A percentile compares a stretch with the other conserved stretches of the same genome.
phyloP scores from a whole-genome alignment of 1,140 invertebrate genomes.

The Goniozus legneri region DNA sequence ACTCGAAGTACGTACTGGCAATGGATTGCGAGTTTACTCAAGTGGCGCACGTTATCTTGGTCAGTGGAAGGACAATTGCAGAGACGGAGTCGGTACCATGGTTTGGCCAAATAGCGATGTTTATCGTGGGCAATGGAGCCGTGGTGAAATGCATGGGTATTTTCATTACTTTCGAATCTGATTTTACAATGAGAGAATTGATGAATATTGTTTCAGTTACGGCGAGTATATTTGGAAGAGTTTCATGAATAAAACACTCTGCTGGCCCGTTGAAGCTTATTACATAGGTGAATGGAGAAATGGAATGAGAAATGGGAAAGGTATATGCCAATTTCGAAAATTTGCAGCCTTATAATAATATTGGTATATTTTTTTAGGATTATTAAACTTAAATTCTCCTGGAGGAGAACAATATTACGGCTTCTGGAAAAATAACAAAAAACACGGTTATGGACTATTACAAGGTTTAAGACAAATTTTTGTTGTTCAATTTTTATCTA shows the following conservation, averaged over 20 bases:
- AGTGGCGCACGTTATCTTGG: conserved; percentile 55
- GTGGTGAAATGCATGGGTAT: conserved; percentile 54
- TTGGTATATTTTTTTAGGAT: conserved; percentile 18
- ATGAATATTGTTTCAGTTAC: conserved; percentile 23
- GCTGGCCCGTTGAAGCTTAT: conserved; percentile 49
- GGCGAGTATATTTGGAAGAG: conserved; percentile 58
- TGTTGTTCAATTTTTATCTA: too few relatives aligned
- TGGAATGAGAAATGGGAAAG: conserved; percentile 52
- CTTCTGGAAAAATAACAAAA: conserved; percentile 55
- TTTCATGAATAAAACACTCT: conserved; percentile 52
- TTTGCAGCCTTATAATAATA: not conserved
- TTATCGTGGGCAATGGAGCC: conserved; percentile 54
- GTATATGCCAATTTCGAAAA: conserved; percentile 18
- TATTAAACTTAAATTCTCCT: conserved; percentile 52
- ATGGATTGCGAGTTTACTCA: conserved; percentile 52
- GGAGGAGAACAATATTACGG: conserved; percentile 56
- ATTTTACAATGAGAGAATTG: not conserved
- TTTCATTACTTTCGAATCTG: not conserved
- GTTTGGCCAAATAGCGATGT: conserved; percentile 32
- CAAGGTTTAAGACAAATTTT: conserved; percentile 42
- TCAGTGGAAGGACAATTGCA: conserved; percentile 50
- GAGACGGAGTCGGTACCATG: conserved; percentile 57
- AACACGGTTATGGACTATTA: conserved; percentile 56
- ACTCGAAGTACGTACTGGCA: conserved; percentile 52
- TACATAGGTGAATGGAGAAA: conserved; percentile 58